Percentiles rank a stretch among this genome's conserved stretches.
Conservation (phyloP, 2,888 invertebrate species). For the Apomyelois bistriatella region DNA sequence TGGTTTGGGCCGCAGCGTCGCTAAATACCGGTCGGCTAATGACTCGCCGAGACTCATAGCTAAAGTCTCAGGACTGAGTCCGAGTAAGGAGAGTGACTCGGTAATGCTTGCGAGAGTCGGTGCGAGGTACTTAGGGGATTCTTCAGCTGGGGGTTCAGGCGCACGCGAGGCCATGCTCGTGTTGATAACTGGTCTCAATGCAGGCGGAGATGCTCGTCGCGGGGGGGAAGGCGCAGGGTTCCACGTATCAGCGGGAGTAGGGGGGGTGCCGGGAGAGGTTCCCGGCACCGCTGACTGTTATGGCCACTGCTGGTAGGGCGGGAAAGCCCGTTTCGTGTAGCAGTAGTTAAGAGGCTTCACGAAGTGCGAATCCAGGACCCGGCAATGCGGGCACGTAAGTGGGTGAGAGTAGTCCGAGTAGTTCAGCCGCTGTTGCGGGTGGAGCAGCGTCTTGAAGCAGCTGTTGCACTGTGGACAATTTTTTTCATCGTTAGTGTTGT, state of each 20-base stretch:
- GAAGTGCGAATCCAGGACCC: slow-evolving; percentile 94
- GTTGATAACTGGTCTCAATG: slow-evolving; percentile 71
- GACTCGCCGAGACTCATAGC: slow-evolving; percentile 72
- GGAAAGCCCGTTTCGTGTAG: slow-evolving; percentile 87
- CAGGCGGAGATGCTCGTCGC: slow-evolving; percentile 65
- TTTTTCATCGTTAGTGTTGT: neutral
- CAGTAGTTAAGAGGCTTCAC: slow-evolving; percentile 93
- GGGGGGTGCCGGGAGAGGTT: slow-evolving; percentile 76
- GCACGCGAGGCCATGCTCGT: slow-evolving; percentile 71
- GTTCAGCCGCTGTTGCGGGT: slow-evolving; percentile 91
- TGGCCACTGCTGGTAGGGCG: slow-evolving; percentile 89
- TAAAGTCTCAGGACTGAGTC: slow-evolving; percentile 63
- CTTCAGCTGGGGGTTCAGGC: slow-evolving; percentile 41
- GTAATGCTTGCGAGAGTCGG: slow-evolving; percentile 64
- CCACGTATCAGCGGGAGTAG: slow-evolving; percentile 53
- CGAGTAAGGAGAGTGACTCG: slow-evolving; percentile 66
- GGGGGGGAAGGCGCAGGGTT: slow-evolving; percentile 61
- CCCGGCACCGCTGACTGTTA: slow-evolving; percentile 90
- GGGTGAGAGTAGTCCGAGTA: slow-evolving; percentile 97
- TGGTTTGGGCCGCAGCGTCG: slow-evolving; percentile 61
- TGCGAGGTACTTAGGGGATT: slow-evolving; percentile 46
- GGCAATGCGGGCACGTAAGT: slow-evolving; percentile 95
- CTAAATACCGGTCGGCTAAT: slow-evolving; percentile 65
- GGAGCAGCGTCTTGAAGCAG: slow-evolving; percentile 93
- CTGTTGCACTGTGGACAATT: slow-evolving; percentile 89